Percentiles rank a stretch among this genome's conserved stretches.
Evolutionary conservation across 2,113 vertebrate genomes (phyloP).

Genomic region (Dolichallabes microphthalmus): DNA sequence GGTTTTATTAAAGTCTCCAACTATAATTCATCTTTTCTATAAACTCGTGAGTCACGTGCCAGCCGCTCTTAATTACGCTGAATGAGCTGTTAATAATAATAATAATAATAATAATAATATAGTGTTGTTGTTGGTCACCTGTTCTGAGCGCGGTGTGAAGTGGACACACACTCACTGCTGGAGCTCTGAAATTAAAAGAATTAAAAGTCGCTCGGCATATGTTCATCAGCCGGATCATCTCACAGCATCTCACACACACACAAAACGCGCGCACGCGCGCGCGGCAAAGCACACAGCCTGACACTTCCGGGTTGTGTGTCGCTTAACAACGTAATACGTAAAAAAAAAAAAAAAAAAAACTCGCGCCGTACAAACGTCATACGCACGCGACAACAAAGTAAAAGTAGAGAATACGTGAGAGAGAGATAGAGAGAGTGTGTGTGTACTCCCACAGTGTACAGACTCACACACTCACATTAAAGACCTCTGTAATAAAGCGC

Average conservation of each 20-base stretch:
- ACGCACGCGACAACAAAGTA: not conserved
- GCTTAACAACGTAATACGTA: not conserved
- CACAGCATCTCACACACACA: no score
- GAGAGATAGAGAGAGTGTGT: no score
- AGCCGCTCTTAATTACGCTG: not conserved
- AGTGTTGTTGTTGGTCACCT: not conserved
- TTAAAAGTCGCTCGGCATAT: not conserved
- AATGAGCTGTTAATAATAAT: not conserved
- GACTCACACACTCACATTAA: no score
- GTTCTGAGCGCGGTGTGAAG: not conserved
- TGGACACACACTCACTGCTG: not conserved
- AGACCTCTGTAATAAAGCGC: no score
- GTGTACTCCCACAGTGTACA: no score
- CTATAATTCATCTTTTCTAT: no score
- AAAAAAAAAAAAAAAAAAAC: no score
- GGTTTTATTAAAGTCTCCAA: not conserved
- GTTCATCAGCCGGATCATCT: not conserved
- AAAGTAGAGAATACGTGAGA: not conserved
- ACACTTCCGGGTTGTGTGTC: not conserved
- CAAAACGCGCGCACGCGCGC: not conserved
- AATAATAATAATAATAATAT: not conserved
- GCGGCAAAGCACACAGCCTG: rapidly evolving
- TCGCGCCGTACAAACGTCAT: not conserved
- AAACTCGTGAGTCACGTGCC: no score
- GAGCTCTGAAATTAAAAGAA: not conserved